Evolutionary conservation across 2,113 vertebrate species (phyloP), one percentile per base, ranked within the genome.

Genomic region (Calyptommatus sinebrachiatus): DNA sequence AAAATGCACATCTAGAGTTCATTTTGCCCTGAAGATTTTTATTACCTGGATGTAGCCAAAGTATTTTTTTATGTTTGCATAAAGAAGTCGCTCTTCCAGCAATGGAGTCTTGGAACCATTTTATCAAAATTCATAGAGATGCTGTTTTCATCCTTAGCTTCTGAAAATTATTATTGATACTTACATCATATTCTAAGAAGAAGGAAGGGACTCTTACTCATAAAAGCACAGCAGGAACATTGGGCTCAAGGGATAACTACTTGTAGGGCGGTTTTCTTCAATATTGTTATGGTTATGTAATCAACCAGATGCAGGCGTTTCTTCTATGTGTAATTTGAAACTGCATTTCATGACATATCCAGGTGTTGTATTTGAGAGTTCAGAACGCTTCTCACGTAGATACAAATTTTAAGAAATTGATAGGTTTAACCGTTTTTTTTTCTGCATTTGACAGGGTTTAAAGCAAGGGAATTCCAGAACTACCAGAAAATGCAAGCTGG

Each of bases 171-270:
- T 74, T 67, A n/a, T 62, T 83, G 87, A 50, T 0, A 0, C 61
- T 87, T 68, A 84, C 0, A 12, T 76, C 73, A 73, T 68, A 1
- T 83, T 86, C 76, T 85, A 81, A 84, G 73, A 77, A 1, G 4
- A 31, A 0, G 0, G 53, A 71, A 57, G 61, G 67, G 61, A 71
- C 0, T 0, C 53, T 82, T 87, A 60, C 85, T 89, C 28, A 16
- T 88, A 88, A 82, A 28, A 0, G 1, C 63, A 21, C 11, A 71
- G 74, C 35, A 24, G 62, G 68, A 87, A 73, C 67, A 78, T 0
- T 80, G 79, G 71, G 67, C 68, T 86, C 45, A 65, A 31, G 35
- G 61, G 87, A 90, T 11, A 79, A 68, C 41, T 28, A 46, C 31
- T 5, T 78, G 62, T 16, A 83, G 18, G n/a, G 45, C 8, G 41